Evolutionary conservation across 2,113 vertebrate species (phyloP).

Genomic region (Peromyscus maniculatus): DNA sequence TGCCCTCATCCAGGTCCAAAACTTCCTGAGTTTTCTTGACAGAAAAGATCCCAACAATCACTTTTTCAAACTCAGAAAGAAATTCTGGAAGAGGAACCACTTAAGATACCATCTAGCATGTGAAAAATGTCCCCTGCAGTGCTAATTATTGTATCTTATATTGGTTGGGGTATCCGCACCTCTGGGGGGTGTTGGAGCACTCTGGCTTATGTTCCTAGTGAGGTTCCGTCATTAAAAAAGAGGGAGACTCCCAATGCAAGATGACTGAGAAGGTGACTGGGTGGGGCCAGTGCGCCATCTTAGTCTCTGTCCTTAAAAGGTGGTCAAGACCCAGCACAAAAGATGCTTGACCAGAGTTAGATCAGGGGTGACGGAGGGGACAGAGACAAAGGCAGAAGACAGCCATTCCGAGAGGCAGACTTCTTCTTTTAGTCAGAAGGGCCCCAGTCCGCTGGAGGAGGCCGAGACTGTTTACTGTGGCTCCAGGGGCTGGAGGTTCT

Average conservation of each 20-base stretch:
- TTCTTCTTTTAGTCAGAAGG: background rate
- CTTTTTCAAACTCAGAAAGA: constrained; percentile 55
- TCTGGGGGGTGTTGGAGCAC: background rate
- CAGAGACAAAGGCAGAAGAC: background rate
- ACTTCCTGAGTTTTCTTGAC: background rate
- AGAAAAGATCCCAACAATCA: constrained; percentile 11
- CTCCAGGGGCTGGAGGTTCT: background rate
- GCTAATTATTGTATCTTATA: background rate
- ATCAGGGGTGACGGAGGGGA: background rate
- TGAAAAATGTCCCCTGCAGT: background rate
- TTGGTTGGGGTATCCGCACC: background rate
- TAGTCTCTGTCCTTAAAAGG: background rate
- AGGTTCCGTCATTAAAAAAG: background rate
- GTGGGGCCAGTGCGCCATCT: background rate
- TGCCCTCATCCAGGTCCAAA: background rate
- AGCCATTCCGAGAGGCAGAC: background rate
- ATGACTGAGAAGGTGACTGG: background rate
- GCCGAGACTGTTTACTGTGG: background rate
- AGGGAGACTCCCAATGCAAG: too few species aligned
- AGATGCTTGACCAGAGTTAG: background rate
- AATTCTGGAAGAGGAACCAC: constrained; percentile 48
- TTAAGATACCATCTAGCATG: constrained; percentile 15
- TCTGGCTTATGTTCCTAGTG: background rate
- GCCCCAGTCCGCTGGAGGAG: background rate
- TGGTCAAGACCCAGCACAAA: background rate